A percentile compares a stretch with the other conserved stretches of the same genome.
Evolutionary conservation across 2,888 invertebrate genomes (phyloP).

Genomic region (Prostheceraeus crozeri): DNA sequence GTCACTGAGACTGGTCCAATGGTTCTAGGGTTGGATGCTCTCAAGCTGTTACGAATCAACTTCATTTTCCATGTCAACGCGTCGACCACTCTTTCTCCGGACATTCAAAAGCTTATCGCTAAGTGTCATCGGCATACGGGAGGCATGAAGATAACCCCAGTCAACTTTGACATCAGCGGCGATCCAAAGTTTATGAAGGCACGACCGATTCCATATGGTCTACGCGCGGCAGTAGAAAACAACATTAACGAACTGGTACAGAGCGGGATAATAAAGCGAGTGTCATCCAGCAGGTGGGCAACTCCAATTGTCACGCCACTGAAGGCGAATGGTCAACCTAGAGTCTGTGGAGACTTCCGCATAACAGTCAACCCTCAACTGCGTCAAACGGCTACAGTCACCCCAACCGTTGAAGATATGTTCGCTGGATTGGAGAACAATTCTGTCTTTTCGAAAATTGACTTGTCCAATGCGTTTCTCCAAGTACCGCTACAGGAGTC

Average conservation of each 20-base stretch:
- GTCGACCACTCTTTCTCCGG: not conserved
- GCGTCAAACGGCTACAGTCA: not conserved
- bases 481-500: not conserved
- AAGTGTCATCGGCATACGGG: not conserved
- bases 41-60: constrained; percentile 14
- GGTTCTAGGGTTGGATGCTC: constrained; percentile 15
- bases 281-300: constrained; percentile 11
- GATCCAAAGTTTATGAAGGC: constrained; percentile 2
- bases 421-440: not conserved
- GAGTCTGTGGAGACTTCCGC: constrained; percentile 13
- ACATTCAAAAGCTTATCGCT: constrained; percentile 1
- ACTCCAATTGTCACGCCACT: constrained; percentile 24
- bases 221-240: constrained; percentile 13
- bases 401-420: constrained; percentile 30
- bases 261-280: not conserved
- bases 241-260: not conserved
- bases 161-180: not conserved
- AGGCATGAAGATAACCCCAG: constrained; percentile 18
- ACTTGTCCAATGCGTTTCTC: constrained; percentile 10
- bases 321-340: not conserved
- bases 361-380: constrained; percentile 16
- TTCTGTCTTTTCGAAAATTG: constrained; percentile 6
- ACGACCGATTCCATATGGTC: constrained; percentile 17
- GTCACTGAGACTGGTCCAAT: constrained; percentile 10
- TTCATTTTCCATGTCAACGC: too few species aligned